Base-by-base conservation (phyloP, 2,113 vertebrate species). In the Petrocephalus zakoni region DNA sequence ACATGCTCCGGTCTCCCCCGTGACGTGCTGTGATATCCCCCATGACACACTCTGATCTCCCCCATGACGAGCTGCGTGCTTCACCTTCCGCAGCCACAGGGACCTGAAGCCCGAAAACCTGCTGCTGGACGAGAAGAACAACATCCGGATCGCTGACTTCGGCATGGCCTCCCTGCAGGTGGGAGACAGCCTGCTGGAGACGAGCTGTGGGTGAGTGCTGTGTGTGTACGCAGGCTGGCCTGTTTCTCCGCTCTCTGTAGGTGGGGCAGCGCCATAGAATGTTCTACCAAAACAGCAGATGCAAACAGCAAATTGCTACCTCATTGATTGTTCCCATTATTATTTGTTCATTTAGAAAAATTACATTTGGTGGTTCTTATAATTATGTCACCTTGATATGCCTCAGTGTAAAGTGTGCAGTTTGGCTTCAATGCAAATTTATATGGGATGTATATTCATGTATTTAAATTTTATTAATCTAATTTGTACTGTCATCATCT, bases 151-250 rank as follows among this genome's bases (percentile, higher is more conserved):
- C 0, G 97, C 97, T 37, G 97, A 98, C 94, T 98, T 98, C 75
- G 97, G 97, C 88, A 98, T 98, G 97, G 97, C 97, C 21, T 98
- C 97, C 88, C 95, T 98, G 92, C 97, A 98, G 96, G 97, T 98
- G 93, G 97, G 97, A 91, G 97, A 97, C 94, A 97, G 96, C 93
- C 96, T 98, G 91, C 94, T 98, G 91, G 97, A 98, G 95, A 98
- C 97, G 90, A 98, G 97, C 94, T 98, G 97, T 91, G 97, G 97
- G 97, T 97, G 92, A 97, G 97, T 95, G 90, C 49, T 29, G 86
- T 84, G 37, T 89, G 87, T 46, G 78, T 88, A 22, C 55, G 52
- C 29, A 21, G 22, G 8, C 75, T 61, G 29, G 49, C 22, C 34
- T 87, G 55, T 88, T 58, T 84, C 15, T 72, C 72, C 25, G 13